These are phyloP conservation scores for Elgonia sp. DNA, from an alignment of 2,888 invertebrate genomes.

Conservation along the genomic window DNA sequence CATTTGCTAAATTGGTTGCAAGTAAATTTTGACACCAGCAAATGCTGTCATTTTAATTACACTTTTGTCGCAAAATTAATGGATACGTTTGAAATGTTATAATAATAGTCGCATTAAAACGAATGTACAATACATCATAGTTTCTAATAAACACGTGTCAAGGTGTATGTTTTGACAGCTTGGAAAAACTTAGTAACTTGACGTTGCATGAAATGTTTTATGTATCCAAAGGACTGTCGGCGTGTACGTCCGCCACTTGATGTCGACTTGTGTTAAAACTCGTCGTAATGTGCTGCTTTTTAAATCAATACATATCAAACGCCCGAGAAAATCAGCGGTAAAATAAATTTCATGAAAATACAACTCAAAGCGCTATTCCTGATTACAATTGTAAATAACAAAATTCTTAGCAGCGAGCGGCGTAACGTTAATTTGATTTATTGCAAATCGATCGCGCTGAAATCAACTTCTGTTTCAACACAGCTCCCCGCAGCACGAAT, in stretches of 20 bases:
- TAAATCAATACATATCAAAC: slow-evolving; percentile 62
- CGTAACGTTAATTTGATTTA: slow-evolving; percentile 61
- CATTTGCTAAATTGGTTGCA: no score
- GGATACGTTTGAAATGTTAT: slow-evolving; percentile 53
- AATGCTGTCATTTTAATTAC: slow-evolving; percentile 55
- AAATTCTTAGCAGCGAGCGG: slow-evolving; percentile 42
- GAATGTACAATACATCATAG: slow-evolving; percentile 49
- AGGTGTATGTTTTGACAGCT: slow-evolving; percentile 70
- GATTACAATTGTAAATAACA: slow-evolving; percentile 63
- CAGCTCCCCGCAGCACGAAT: slow-evolving; percentile 40
- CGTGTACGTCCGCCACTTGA: slow-evolving; percentile 20
- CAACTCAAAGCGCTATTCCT: slow-evolving; percentile 16
- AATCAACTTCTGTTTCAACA: slow-evolving; percentile 55
- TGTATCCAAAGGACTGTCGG: no score
- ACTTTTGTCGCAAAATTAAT: slow-evolving; percentile 56
- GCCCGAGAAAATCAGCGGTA: slow-evolving; percentile 30
- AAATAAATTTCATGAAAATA: slow-evolving; percentile 62
- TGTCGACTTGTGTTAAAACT: slow-evolving; percentile 29
- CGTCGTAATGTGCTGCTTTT: slow-evolving; percentile 59
- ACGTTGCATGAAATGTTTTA: slow-evolving; percentile 62
- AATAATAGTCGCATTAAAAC: slow-evolving; percentile 48
- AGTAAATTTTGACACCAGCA: slow-evolving; percentile 22
- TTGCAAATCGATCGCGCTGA: slow-evolving; percentile 47
- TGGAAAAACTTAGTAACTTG: slow-evolving; percentile 40
- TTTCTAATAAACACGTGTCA: slow-evolving; percentile 69